phyloP scores from a whole-genome alignment of 2,797 vertebrate genomes.

The Sebastes matsubarae region DNA sequence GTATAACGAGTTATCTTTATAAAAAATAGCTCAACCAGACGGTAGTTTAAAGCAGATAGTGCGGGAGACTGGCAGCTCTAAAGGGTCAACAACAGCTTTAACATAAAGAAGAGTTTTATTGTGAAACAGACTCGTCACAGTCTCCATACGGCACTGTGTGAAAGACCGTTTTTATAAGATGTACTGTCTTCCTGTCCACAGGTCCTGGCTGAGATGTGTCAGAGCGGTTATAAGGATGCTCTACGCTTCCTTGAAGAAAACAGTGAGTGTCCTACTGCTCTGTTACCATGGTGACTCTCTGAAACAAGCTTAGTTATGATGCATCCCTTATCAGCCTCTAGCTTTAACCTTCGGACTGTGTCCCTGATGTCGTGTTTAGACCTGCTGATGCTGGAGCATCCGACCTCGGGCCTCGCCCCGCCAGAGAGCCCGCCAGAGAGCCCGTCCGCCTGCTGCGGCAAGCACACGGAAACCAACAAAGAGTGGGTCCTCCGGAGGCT shows the following conservation, averaged over 20 bases:
- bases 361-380: conserved; percentile 73
- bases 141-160: background rate
- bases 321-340: background rate
- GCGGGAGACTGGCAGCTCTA: too few species aligned
- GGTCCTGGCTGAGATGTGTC: conserved; percentile 90
- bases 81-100: background rate
- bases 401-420: conserved; percentile 48
- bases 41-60: too few species aligned
- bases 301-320: background rate
- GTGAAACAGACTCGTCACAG: background rate
- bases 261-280: conserved; percentile 76
- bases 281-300: background rate
- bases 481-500: conserved; percentile 71
- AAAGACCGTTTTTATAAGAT: background rate
- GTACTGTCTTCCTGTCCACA: conserved; percentile 60
- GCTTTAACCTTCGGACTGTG: background rate
- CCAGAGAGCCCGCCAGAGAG: conserved; percentile 28
- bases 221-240: conserved; percentile 91
- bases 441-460: conserved; percentile 66
- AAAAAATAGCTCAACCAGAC: too few species aligned
- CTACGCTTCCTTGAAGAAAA: conserved; percentile 89
- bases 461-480: conserved; percentile 63
- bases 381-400: conserved; percentile 75
- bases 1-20: too few species aligned
- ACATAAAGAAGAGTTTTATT: background rate